phyloP scores from a whole-genome alignment of 2,797 vertebrate genomes.

The Amblyraja radiata region DNA sequence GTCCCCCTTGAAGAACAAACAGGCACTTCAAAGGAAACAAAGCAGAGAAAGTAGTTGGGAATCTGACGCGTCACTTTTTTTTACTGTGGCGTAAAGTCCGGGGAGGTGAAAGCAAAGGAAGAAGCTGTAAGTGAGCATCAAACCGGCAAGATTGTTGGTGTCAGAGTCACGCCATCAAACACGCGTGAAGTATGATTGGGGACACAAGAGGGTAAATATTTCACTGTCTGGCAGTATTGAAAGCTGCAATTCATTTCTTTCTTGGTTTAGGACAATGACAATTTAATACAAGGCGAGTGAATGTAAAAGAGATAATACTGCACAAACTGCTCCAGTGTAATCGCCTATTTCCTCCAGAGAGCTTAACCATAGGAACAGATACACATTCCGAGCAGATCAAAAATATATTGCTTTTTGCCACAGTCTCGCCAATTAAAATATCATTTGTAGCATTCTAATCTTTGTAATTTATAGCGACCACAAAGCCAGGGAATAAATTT shows the following conservation, averaged over 20 bases:
- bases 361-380: constrained; percentile 48
- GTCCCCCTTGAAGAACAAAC: too few species aligned
- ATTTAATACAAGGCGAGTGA: constrained; percentile 73
- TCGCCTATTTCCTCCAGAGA: constrained; percentile 65
- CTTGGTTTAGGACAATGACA: constrained; percentile 77
- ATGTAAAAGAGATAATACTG: constrained; percentile 68
- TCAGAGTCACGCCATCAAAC: constrained; percentile 68
- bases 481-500: constrained; percentile 42
- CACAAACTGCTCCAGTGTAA: constrained; percentile 59
- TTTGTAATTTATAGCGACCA: constrained; percentile 40
- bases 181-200: constrained; percentile 77
- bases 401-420: constrained; percentile 63
- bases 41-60: not conserved
- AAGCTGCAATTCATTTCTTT: constrained; percentile 80
- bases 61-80: not conserved
- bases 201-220: constrained; percentile 85
- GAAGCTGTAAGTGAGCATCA: constrained; percentile 52
- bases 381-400: constrained; percentile 60
- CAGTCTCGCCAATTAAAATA: constrained; percentile 55
- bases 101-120: constrained; percentile 44
- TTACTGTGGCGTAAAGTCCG: constrained; percentile 4
- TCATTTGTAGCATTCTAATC: not conserved
- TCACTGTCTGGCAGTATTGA: constrained; percentile 81
- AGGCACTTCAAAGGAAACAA: not conserved
- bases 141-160: constrained; percentile 53